phyloP scores from a whole-genome alignment of 2,888 invertebrate species.

The Troides oblongomaculatus region DNA sequence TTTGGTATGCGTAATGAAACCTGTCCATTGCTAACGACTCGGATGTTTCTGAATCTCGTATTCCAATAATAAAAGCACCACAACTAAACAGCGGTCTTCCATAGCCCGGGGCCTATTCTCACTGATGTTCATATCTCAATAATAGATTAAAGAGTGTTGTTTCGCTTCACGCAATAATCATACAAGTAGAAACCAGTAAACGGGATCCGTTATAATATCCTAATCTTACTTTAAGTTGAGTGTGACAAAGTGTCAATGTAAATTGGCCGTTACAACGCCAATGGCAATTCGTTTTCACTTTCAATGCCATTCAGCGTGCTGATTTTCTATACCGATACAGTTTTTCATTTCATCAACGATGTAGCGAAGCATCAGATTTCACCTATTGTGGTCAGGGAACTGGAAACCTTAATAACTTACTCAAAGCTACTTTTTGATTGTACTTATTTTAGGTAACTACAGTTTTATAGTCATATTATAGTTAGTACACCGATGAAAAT shows the following conservation, averaged over 20 bases:
- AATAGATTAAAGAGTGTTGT: slow-evolving; percentile 58
- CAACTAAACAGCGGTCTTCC: slow-evolving; percentile 49
- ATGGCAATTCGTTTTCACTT: slow-evolving; percentile 64
- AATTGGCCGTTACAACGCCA: slow-evolving; percentile 47
- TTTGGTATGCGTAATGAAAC: slow-evolving; percentile 15
- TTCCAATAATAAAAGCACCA: slow-evolving; percentile 23
- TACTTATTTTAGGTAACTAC: too few species aligned
- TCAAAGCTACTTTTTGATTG: too few species aligned
- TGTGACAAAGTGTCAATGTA: slow-evolving; percentile 41
- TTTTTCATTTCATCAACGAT: slow-evolving; percentile 61
- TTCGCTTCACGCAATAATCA: slow-evolving; percentile 44
- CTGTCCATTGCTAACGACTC: slow-evolving; percentile 12
- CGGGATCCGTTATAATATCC: slow-evolving; percentile 15
- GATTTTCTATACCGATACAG: slow-evolving; percentile 68
- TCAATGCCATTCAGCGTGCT: slow-evolving; percentile 66
- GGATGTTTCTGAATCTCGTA: slow-evolving; percentile 7
- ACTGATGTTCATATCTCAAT: slow-evolving; percentile 47
- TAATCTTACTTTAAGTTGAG: slow-evolving; percentile 19
- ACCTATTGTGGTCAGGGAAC: slow-evolving; percentile 48
- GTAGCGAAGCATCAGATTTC: slow-evolving; percentile 54
- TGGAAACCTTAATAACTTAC: slow-evolving; percentile 27
- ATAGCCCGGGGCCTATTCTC: slow-evolving; percentile 48
- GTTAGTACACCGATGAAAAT: too few species aligned
- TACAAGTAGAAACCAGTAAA: slow-evolving; percentile 31
- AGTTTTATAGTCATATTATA: too few species aligned